phyloP scores from a whole-genome alignment of 2,113 vertebrate genomes.

The Rhizomys pruinosus region DNA sequence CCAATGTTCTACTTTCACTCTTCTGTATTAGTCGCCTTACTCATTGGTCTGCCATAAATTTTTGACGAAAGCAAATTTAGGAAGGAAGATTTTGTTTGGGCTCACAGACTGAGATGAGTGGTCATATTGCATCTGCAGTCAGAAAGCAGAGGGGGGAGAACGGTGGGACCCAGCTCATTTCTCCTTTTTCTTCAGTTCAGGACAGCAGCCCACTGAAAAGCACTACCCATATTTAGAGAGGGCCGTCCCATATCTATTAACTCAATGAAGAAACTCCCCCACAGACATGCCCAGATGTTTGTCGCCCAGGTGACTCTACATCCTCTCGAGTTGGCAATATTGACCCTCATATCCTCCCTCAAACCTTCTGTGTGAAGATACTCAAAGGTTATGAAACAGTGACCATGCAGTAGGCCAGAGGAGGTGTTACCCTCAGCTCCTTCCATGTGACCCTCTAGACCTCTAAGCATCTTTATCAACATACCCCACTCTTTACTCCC shows the following conservation, averaged over 20 bases:
- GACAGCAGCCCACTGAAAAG: too few species aligned
- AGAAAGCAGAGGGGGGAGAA: not conserved
- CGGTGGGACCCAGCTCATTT: not conserved
- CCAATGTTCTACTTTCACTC: constrained; percentile 61
- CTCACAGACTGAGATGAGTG: not conserved
- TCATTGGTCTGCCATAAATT: not conserved
- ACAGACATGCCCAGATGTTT: too few species aligned
- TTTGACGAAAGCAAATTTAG: not conserved
- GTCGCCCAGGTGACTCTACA: too few species aligned
- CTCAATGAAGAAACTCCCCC: too few species aligned
- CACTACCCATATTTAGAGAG: too few species aligned
- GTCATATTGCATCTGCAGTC: not conserved
- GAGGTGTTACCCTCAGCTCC: not conserved
- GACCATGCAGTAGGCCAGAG: not conserved
- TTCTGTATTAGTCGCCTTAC: not conserved
- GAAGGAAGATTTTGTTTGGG: not conserved
- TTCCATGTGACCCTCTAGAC: not conserved
- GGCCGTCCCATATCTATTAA: too few species aligned
- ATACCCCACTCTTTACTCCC: not conserved
- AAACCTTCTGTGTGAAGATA: not conserved
- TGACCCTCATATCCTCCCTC: not conserved
- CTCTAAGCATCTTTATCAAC: not conserved
- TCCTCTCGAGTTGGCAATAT: too few species aligned
- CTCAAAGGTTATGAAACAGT: constrained; percentile 23
- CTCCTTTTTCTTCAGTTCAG: not conserved